Evolutionary conservation across 1,140 invertebrate genomes (phyloP).

Genomic region (Drosophila orosa): DNA sequence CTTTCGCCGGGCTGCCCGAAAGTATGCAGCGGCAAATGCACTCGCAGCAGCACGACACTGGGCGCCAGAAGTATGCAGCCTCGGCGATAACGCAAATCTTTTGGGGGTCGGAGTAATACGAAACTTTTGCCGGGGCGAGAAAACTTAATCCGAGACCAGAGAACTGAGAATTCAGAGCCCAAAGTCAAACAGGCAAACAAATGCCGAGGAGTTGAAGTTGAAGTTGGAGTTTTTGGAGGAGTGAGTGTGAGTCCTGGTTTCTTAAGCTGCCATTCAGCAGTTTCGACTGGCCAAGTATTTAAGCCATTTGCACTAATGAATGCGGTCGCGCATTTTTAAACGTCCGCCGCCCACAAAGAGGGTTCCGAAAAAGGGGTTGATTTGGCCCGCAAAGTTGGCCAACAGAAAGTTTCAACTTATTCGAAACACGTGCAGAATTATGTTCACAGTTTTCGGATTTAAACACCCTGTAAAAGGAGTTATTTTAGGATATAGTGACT

Average conservation of each 20-base stretch:
- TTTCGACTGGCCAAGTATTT: constrained; percentile 75
- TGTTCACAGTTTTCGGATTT: constrained; percentile 56
- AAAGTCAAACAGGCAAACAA: constrained; percentile 79
- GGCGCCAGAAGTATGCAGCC: constrained; percentile 38
- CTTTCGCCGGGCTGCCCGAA: constrained; percentile 61
- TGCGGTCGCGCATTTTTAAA: constrained; percentile 82
- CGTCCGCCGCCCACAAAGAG: constrained; percentile 21
- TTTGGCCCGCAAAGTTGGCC: constrained; percentile 44
- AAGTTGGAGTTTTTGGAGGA: not conserved
- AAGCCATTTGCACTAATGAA: constrained; percentile 83
- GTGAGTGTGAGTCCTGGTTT: not conserved
- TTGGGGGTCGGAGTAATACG: constrained; percentile 16
- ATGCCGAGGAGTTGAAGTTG: constrained; percentile 29
- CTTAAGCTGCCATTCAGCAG: constrained; percentile 71
- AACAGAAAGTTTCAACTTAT: constrained; percentile 68
- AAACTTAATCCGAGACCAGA: constrained; percentile 67
- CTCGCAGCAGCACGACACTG: constrained; percentile 41
- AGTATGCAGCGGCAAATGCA: constrained; percentile 71
- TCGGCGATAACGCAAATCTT: constrained; percentile 27
- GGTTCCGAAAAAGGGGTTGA: not conserved
- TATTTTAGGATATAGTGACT: not conserved
- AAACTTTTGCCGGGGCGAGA: constrained; percentile 47
- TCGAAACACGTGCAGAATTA: constrained; percentile 81
- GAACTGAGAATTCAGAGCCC: constrained; percentile 43
- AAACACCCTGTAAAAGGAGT: constrained; percentile 5